Base-by-base conservation (phyloP, 2,888 invertebrate species). In the Eledona agricola region DNA sequence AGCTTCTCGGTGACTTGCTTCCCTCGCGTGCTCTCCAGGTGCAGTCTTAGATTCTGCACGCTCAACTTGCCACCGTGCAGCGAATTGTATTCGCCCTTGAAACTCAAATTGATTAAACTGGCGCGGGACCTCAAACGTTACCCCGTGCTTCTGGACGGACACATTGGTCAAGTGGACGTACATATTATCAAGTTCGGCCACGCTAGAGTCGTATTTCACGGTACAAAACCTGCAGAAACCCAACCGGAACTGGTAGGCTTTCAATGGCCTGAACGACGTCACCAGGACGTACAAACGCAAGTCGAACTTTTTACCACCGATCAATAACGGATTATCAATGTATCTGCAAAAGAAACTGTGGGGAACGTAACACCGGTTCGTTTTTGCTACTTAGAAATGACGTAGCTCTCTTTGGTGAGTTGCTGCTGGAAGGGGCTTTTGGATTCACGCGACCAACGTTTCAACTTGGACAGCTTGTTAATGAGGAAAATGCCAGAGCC, bases 171-270 rank as follows among this genome's bases (percentile, higher is more conserved):
- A 81, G 79, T 96, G 96, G 42, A 96, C 91, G 70, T 93, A 96
- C 87, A 93, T 91, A 73, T 91, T 95, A 75, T 94, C 93, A 63
- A 91, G 77, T 74, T 92, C 92, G 23, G 89, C 89, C 23, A 89
- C 88, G 73, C 89, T 92, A 1, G 89, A 90, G 72, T 94, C 93
- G 72, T 96, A 96, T 74, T 96, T 96, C 35, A 96, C 93, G 0
- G 96, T 95, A 69, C 96, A 97, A 78, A 97, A 97, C 49, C 96
- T 85, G 75, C 96, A 95, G 78, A 97, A 97, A 4, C 96, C 96
- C 37, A 92, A 82, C 69, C 89, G 91, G 74, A 90, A 96, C 67
- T 95, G 83, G 78, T 96, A 97, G 23, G 92, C 93, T 76, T 96
- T 95, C 54, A 96, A 78, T 10, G 96, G 96, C 42, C 93, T 85